Evolutionary conservation across 2,113 vertebrate genomes (phyloP).

Genomic region (Mormyrus iriodes): DNA sequence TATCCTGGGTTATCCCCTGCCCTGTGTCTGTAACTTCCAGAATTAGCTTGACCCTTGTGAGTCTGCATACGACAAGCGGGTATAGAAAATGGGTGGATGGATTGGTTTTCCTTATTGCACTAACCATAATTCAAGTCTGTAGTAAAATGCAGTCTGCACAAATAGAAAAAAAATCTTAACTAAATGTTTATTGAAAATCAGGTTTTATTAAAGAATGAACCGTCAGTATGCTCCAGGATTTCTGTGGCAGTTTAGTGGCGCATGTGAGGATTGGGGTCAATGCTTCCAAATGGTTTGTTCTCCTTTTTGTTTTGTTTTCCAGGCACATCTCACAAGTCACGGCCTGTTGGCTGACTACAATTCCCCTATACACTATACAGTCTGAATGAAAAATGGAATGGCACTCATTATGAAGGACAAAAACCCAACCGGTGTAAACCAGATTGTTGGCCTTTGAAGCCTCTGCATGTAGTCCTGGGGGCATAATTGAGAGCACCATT

Average conservation of each 20-base stretch:
- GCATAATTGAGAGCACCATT: background rate
- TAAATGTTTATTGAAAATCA: no score
- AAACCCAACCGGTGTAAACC: background rate
- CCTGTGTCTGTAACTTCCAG: no score
- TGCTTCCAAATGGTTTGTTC: background rate
- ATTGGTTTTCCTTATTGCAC: background rate
- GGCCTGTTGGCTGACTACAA: background rate
- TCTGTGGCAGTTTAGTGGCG: background rate
- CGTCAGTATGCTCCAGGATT: background rate
- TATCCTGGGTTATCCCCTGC: background rate
- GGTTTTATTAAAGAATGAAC: no score
- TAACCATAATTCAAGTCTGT: background rate
- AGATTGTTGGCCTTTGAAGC: background rate
- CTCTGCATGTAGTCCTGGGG: background rate
- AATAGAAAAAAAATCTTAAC: background rate
- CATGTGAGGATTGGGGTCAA: background rate
- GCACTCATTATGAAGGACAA: constrained; percentile 7
- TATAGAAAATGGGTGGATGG: background rate
- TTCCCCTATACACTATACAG: background rate
- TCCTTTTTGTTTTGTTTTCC: background rate
- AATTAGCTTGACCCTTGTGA: background rate
- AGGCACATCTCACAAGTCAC: background rate
- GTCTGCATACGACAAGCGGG: background rate
- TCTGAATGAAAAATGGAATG: background rate
- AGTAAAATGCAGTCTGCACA: background rate